A percentile compares a stretch with the other conserved stretches of the same genome.
Evolutionary conservation across 2,888 invertebrate genomes (phyloP).

Genomic region (Nebria salina): DNA sequence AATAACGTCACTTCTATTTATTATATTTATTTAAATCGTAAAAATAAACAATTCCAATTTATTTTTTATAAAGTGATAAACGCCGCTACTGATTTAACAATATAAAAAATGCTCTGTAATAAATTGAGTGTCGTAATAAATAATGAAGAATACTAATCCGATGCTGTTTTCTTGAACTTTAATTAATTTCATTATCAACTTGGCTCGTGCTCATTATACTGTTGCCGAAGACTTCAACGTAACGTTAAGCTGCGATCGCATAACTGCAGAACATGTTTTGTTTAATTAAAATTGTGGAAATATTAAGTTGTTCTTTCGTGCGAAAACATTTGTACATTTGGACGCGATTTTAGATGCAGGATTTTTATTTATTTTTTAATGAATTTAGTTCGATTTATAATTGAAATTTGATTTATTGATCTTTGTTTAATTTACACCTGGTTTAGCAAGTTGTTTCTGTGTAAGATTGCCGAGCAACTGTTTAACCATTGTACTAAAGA

Average conservation of each 20-base stretch:
- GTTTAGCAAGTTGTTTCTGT: background rate
- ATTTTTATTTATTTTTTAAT: background rate
- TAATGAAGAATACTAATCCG: background rate
- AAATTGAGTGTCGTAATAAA: background rate
- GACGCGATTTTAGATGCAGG: background rate
- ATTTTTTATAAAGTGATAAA: background rate
- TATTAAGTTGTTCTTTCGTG: background rate
- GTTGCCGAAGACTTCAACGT: background rate
- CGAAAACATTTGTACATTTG: background rate
- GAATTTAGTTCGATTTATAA: background rate
- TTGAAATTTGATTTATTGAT: background rate
- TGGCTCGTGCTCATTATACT: slow-evolving; percentile 31
- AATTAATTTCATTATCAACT: slow-evolving; percentile 33
- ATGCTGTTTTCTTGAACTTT: background rate
- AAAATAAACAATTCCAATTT: too few species aligned
- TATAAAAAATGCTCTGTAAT: background rate
- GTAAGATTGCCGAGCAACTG: background rate
- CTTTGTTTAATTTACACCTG: background rate
- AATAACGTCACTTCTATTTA: background rate
- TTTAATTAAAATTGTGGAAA: background rate
- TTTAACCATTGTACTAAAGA: too few species aligned
- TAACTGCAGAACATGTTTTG: background rate
- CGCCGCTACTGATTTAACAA: background rate
- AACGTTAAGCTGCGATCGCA: background rate
- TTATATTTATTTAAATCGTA: too few species aligned